Conservation (phyloP, 2,888 invertebrate genomes). For the Latheticus oryzae region DNA sequence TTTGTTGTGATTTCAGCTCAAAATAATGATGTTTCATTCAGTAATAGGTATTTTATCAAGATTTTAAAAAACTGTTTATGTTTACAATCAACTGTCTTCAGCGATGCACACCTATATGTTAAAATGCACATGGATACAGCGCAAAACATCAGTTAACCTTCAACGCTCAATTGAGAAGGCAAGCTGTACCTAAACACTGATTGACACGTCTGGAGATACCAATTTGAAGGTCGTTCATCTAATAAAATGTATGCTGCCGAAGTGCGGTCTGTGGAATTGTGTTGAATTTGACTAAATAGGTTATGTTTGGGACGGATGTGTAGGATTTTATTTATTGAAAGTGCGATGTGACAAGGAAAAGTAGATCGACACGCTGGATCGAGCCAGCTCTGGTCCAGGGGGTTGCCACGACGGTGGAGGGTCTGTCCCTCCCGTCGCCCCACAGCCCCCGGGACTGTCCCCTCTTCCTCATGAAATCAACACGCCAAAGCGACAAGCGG, state of each 20-base stretch:
- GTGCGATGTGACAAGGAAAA: constrained; percentile 57
- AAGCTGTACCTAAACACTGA: constrained; percentile 40
- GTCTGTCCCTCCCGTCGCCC: constrained; percentile 73
- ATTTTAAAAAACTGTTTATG: too few relatives aligned
- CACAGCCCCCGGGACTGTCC: constrained; percentile 73
- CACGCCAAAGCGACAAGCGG: constrained; percentile 85
- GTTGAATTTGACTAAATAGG: constrained; percentile 20
- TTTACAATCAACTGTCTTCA: too few relatives aligned
- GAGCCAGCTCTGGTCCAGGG: constrained; percentile 71
- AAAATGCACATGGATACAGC: constrained; percentile 62
- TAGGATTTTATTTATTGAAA: constrained; percentile 44
- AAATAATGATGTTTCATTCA: not conserved
- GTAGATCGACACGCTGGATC: constrained; percentile 65
- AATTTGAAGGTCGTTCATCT: constrained; percentile 36
- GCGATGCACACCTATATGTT: constrained; percentile 36
- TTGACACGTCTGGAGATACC: constrained; percentile 42
- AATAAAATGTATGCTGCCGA: constrained; percentile 33
- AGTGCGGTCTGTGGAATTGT: constrained; percentile 27
- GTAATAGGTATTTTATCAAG: too few relatives aligned
- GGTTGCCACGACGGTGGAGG: constrained; percentile 84
- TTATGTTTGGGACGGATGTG: constrained; percentile 47
- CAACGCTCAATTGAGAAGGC: constrained; percentile 36
- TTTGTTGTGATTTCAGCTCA: constrained; percentile 59
- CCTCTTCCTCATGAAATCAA: constrained; percentile 76
- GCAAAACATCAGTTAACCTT: constrained; percentile 46